A percentile compares a stretch with the other conserved stretches of the same genome.
Evolutionary conservation across 1,140 invertebrate species (phyloP).

Genomic region (Ips nitidus): DNA sequence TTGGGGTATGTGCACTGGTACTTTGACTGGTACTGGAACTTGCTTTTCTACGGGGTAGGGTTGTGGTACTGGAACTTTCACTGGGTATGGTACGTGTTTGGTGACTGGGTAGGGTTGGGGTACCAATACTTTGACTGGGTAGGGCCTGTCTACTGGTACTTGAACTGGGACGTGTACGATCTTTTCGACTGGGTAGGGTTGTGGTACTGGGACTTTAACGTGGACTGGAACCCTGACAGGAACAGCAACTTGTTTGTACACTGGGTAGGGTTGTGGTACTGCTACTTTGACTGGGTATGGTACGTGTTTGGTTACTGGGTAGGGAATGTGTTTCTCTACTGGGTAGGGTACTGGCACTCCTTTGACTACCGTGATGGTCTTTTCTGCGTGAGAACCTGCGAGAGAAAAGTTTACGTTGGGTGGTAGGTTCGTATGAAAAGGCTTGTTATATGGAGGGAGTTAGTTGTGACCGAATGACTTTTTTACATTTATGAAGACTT

Average conservation of each 20-base stretch:
- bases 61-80: conserved; percentile 38
- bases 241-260: conserved; percentile 61
- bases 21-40: conserved; percentile 36
- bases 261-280: conserved; percentile 62
- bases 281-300: conserved; percentile 55
- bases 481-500: background rate
- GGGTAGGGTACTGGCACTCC: conserved; percentile 55
- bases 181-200: conserved; percentile 63
- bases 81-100: conserved; percentile 37
- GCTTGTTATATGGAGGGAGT: no score
- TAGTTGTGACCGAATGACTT: no score
- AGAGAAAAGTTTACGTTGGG: background rate
- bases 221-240: conserved; percentile 58
- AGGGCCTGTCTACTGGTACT: conserved; percentile 39
- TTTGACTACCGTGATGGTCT: conserved; percentile 55
- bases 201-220: conserved; percentile 61
- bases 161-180: conserved; percentile 65
- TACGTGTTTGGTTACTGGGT: conserved; percentile 58
- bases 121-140: conserved; percentile 57
- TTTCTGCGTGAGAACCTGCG: conserved; percentile 54
- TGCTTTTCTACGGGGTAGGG: conserved; percentile 40
- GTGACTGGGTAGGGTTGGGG: conserved; percentile 62
- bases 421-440: no score
- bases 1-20: conserved; percentile 40
- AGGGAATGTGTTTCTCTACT: conserved; percentile 66